Base-by-base conservation (phyloP, 2,797 vertebrate species). In the Chelmon rostratus region DNA sequence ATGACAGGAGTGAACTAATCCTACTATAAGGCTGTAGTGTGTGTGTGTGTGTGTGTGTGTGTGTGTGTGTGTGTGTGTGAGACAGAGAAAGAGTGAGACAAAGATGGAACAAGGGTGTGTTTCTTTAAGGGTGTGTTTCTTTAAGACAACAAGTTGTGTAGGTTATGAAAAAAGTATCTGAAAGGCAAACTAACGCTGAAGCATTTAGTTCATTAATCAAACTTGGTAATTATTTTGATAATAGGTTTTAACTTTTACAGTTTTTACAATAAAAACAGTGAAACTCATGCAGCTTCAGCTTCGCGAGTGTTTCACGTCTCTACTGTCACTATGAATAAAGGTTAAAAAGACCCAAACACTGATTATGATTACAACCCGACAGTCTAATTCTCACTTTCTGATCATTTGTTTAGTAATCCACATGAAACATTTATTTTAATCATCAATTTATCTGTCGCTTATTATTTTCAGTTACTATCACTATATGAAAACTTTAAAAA, bases 1-100 rank as follows among this genome's bases (percentile, higher is more conserved):
- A 33, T 6, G 37, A 68, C 52, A 19, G 52, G 42, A 23, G n/a
- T 44, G 28, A 71, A 78, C 69, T 63, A 52, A 56, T 50, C 9
- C 5, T 11, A 46, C 57, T 57, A 8, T 7, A 28, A 49, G 15
- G 25, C 33, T 54, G 53, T 19, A 31, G 7, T 10, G 4, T 52
- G 47, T 64, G 25, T 63, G 40, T 40, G 40, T 19, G 37, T 40
- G 38, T 25, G 37, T 40, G 23, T 54, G n/a, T 56, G 66, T 44
- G 35, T 52, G 49, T 56, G 53, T 33, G 13, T 15, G 66, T 3
- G 56, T n/a, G 11, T 23, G 19, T 21, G 53, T 11, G 3, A 9
- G 53, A 3, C 59, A 25, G 15, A 13, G 28, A 31, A 19, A 12
- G 40, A 44, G 16, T n/a, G n/a, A n/a, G n/a, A n/a, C n/a, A n/a